Conservation (phyloP, 2,888 invertebrate genomes). For the Pheosia tremula region DNA sequence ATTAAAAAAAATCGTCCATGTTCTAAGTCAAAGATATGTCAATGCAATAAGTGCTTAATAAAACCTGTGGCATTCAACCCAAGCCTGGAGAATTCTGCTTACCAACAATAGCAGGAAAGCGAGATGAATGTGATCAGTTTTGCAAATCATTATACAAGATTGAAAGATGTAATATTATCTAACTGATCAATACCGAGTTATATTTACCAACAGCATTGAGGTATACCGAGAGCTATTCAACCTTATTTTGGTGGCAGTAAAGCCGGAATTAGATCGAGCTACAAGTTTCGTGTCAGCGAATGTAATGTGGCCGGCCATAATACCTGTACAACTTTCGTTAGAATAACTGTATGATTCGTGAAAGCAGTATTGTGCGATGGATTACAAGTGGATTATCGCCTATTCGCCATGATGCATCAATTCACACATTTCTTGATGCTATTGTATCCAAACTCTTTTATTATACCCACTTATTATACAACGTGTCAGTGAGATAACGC, state of each 20-base stretch:
- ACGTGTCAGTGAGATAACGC: neutral
- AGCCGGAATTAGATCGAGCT: neutral
- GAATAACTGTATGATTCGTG: neutral
- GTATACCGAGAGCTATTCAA: neutral
- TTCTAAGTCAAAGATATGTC: no score
- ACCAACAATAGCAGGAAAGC: conserved; percentile 3
- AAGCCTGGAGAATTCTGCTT: neutral
- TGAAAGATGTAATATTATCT: conserved; percentile 7
- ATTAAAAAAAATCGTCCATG: no score
- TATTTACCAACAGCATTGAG: neutral
- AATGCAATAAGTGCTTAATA: no score
- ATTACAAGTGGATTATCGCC: neutral
- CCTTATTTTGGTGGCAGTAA: neutral
- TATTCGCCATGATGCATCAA: neutral
- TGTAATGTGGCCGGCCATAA: neutral
- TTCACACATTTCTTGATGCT: conserved; percentile 3
- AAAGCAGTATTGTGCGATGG: neutral
- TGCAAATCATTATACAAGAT: conserved; percentile 6
- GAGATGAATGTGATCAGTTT: neutral
- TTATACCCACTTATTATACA: neutral
- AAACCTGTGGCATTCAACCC: no score
- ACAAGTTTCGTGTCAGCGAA: neutral
- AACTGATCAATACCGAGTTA: neutral
- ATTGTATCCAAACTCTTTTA: conserved; percentile 5
- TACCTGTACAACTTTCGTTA: conserved; percentile 2